phyloP scores from a whole-genome alignment of 2,888 invertebrate species.

The Caenorhabditis japonica region DNA sequence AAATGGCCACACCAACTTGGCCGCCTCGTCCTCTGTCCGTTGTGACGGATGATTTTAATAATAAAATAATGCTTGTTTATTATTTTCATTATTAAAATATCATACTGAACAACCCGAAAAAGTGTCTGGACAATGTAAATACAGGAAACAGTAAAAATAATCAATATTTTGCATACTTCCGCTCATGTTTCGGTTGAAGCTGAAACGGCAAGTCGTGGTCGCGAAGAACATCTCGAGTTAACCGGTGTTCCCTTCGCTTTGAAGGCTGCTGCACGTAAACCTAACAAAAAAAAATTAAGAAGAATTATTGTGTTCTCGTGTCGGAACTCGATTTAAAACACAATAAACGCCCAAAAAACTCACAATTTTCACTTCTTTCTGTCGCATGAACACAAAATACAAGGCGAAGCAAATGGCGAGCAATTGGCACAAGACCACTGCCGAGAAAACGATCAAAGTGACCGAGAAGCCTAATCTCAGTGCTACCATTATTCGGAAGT shows the following conservation, averaged over 20 bases:
- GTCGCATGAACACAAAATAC: slow-evolving; percentile 54
- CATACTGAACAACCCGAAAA: too few species aligned
- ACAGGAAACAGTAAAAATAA: too few species aligned
- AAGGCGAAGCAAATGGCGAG: slow-evolving; percentile 50
- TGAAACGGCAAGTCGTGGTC: slow-evolving; percentile 56
- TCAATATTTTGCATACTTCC: too few species aligned
- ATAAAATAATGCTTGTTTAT: too few species aligned
- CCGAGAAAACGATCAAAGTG: slow-evolving; percentile 71
- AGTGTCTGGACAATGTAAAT: too few species aligned
- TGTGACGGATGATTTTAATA: too few species aligned
- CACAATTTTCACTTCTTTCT: slow-evolving; percentile 55
- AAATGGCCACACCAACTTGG: too few species aligned
- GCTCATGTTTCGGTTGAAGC: slow-evolving; percentile 22
- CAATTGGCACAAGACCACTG: slow-evolving; percentile 68
- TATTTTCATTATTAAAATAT: too few species aligned
- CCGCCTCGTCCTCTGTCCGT: too few species aligned
- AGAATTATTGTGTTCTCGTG: too few species aligned
- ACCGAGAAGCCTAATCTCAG: slow-evolving; percentile 74
- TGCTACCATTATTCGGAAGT: slow-evolving; percentile 73
- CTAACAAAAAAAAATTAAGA: too few species aligned
- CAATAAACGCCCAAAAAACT: slow-evolving; percentile 19
- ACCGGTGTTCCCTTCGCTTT: background rate
- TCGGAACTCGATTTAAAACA: background rate
- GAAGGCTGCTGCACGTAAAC: slow-evolving; percentile 49
- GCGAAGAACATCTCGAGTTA: slow-evolving; percentile 49